A percentile compares a stretch with the other conserved stretches of the same genome.
These are phyloP conservation scores for Brachypodius melanocephalos DNA, from an alignment of 2,113 vertebrate species.

Conservation along the genomic window DNA sequence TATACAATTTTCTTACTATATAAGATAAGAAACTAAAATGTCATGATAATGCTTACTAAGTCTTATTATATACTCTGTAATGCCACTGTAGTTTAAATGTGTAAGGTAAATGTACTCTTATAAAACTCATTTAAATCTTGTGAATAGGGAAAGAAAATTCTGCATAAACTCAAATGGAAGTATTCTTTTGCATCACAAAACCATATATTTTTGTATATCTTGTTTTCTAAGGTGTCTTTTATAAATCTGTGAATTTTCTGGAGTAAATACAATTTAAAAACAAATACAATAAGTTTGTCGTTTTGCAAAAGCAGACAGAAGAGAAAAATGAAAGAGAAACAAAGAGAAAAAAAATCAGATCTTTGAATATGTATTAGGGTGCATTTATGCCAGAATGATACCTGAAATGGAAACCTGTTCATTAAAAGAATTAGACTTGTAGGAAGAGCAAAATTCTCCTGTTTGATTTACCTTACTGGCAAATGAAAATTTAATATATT, in stretches of 20 bases:
- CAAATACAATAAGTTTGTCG: not conserved
- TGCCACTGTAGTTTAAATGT: not conserved
- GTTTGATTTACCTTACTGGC: not conserved
- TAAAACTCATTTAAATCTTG: not conserved
- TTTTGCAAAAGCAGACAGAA: not conserved
- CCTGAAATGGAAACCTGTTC: not conserved
- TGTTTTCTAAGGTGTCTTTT: not conserved
- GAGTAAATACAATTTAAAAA: not conserved
- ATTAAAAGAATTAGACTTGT: not conserved
- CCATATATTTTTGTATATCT: not conserved
- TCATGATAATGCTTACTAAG: not conserved
- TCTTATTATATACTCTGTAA: not conserved
- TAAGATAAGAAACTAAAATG: not conserved
- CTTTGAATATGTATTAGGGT: not conserved
- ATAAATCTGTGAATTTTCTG: not conserved
- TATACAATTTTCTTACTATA: not conserved
- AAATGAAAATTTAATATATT: slow-evolving; percentile 15
- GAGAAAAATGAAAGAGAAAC: not conserved
- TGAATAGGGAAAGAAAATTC: not conserved
- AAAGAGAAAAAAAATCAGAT: not conserved
- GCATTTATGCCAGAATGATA: not conserved
- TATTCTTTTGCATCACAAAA: not conserved
- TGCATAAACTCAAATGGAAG: not conserved
- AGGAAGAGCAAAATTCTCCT: not conserved
- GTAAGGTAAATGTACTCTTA: not conserved